Percentiles rank a stretch among this genome's conserved stretches.
phyloP scores from a whole-genome alignment of 1,140 invertebrate genomes.

The Drosophila ohnishii region DNA sequence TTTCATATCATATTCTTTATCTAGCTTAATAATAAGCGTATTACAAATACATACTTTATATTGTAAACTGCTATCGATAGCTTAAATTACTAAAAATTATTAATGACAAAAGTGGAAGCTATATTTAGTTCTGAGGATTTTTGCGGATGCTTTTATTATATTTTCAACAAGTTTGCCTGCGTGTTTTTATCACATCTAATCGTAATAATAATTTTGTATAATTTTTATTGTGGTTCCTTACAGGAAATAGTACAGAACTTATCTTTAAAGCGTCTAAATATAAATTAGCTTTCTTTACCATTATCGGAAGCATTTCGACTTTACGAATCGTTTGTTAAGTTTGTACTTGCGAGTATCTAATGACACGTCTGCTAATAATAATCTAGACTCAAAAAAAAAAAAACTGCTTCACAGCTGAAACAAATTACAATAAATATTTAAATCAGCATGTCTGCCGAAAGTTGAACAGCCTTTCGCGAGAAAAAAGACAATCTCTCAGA shows the following conservation, averaged over 20 bases:
- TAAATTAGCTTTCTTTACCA: background rate
- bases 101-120: constrained; percentile 2
- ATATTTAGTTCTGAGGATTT: background rate
- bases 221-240: background rate
- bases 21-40: too few relatives aligned
- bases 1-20: too few relatives aligned
- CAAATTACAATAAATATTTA: constrained; percentile 5
- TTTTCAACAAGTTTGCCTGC: background rate
- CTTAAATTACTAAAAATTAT: background rate
- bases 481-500: constrained; percentile 30
- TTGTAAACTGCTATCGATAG: background rate
- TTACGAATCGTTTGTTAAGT: background rate
- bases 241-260: background rate
- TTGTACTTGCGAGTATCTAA: background rate
- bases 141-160: background rate
- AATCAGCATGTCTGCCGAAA: background rate
- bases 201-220: background rate
- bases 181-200: background rate
- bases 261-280: background rate
- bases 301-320: background rate
- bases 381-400: background rate
- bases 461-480: constrained; percentile 19
- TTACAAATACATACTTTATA: background rate
- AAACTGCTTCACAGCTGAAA: constrained; percentile 1
- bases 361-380: background rate